Conservation (phyloP, 2,888 invertebrate genomes). For the Drosophila pseudotalamancana region DNA sequence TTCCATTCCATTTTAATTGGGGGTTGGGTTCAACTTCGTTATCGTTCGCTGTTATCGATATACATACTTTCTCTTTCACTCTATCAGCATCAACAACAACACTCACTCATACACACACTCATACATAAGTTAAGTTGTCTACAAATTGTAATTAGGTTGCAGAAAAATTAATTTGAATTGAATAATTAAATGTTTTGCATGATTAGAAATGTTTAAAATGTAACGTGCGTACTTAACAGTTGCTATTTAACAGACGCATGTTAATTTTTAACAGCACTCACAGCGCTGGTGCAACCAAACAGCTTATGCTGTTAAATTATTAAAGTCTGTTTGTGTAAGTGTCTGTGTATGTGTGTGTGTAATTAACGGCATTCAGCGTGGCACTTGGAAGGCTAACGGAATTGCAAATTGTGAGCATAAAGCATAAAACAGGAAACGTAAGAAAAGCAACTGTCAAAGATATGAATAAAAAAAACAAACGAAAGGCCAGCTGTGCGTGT, state of each 20-base stretch:
- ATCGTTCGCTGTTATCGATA: slow-evolving; percentile 34
- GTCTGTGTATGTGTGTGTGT: slow-evolving; percentile 2
- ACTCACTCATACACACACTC: slow-evolving; percentile 1
- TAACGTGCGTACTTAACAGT: slow-evolving; percentile 55
- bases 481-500: slow-evolving; percentile 13
- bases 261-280: slow-evolving; percentile 41
- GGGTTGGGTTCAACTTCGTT: slow-evolving; percentile 18
- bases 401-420: slow-evolving; percentile 31
- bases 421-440: slow-evolving; percentile 14
- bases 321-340: slow-evolving; percentile 4
- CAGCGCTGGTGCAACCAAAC: slow-evolving; percentile 28
- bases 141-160: slow-evolving; percentile 31
- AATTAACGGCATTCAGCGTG: slow-evolving; percentile 56
- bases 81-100: slow-evolving; percentile 50
- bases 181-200: slow-evolving; percentile 23
- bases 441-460: slow-evolving; percentile 22
- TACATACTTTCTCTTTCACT: slow-evolving; percentile 7
- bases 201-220: slow-evolving; percentile 20
- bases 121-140: slow-evolving; percentile 20
- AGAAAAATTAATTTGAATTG: slow-evolving; percentile 9
- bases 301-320: slow-evolving; percentile 16
- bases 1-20: slow-evolving; percentile 20
- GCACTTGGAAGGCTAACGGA: slow-evolving; percentile 34
- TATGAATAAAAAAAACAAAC: slow-evolving; percentile 30
- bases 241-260: slow-evolving; percentile 37